phyloP scores from a whole-genome alignment of 2,797 vertebrate genomes.

The Sternotherus odoratus region DNA sequence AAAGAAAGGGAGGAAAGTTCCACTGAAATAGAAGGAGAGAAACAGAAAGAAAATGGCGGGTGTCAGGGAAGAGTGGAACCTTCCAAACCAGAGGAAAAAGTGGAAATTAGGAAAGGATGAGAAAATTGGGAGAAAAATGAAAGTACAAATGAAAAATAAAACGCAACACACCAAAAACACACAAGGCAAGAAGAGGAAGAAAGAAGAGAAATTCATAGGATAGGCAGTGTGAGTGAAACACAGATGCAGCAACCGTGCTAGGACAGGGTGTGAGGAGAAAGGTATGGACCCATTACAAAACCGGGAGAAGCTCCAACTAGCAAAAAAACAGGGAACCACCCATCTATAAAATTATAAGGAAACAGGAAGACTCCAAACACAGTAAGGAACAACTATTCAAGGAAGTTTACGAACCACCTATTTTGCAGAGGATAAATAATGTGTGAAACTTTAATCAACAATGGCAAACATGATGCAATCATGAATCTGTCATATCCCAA shows the following conservation, averaged over 20 bases:
- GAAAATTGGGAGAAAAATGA: background rate
- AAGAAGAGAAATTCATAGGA: background rate
- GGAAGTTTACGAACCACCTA: background rate
- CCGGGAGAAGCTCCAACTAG: too few relatives aligned
- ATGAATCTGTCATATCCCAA: background rate
- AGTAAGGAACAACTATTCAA: background rate
- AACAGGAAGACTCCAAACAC: constrained; percentile 35
- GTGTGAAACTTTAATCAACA: background rate
- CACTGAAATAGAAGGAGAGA: background rate
- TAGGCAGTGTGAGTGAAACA: background rate
- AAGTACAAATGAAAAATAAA: background rate
- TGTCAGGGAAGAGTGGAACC: background rate
- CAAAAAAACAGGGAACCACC: background rate
- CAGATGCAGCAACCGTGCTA: background rate
- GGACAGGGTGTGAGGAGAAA: background rate
- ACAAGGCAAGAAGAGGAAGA: background rate
- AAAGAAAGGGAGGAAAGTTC: background rate
- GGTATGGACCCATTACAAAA: background rate
- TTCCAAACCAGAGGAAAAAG: background rate
- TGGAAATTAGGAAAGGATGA: background rate
- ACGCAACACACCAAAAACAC: background rate
- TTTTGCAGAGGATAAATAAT: background rate
- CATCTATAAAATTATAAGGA: constrained; percentile 42
- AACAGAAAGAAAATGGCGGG: background rate
- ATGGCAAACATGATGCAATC: background rate